These are phyloP conservation scores for Alethe diademata DNA, from an alignment of 2,113 vertebrate species.

Conservation along the genomic window DNA sequence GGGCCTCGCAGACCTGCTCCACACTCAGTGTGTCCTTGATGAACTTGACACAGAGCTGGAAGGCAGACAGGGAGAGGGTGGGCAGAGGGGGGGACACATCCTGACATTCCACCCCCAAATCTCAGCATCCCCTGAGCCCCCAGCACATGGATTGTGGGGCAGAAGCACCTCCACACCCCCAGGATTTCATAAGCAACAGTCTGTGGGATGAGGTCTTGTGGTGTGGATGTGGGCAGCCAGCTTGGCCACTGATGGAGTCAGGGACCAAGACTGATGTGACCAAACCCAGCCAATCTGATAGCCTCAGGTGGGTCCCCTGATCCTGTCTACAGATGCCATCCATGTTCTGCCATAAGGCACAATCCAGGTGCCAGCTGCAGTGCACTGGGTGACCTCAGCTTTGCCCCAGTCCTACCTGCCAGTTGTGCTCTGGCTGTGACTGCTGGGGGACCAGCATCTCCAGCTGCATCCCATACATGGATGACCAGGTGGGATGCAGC, in stretches of 20 bases:
- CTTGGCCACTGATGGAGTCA: neutral
- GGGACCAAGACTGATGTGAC: neutral
- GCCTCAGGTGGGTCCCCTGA: neutral
- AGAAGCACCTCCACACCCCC: neutral
- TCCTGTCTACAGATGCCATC: neutral
- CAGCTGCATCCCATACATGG: accelerated
- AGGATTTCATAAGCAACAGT: neutral
- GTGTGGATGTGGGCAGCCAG: neutral
- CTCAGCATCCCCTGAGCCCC: neutral
- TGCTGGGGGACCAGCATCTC: neutral
- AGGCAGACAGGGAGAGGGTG: neutral
- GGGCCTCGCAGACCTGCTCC: slow-evolving; percentile 78
- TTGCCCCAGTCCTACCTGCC: neutral
- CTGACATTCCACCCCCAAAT: accelerated
- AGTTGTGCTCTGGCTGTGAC: neutral
- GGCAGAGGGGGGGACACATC: accelerated
- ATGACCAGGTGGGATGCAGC: neutral
- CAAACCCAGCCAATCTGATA: neutral
- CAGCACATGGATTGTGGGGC: neutral
- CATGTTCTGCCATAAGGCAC: neutral
- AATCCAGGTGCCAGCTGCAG: neutral
- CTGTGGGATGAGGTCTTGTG: neutral
- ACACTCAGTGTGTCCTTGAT: slow-evolving; percentile 72
- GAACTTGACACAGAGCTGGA: slow-evolving; percentile 77
- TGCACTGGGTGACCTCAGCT: neutral